Percentiles rank a stretch among this genome's conserved stretches.
These are phyloP conservation scores for Sebastes fasciatus DNA, from an alignment of 2,113 vertebrate species.

Conservation along the genomic window DNA sequence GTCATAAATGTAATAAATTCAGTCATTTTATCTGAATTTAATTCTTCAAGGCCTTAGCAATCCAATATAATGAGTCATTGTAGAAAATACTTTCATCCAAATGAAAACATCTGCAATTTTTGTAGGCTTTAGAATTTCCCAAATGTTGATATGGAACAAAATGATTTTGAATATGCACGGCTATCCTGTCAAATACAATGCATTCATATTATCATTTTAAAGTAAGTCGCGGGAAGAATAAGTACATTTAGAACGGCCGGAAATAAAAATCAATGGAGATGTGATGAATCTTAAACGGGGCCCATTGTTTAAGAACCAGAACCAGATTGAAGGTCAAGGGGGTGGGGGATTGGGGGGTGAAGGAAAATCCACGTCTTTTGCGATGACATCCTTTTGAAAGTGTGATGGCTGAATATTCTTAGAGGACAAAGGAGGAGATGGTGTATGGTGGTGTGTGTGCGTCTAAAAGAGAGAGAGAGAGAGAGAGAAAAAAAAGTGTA, in stretches of 20 bases:
- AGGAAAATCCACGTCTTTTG: conserved; percentile 69
- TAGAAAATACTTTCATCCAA: conserved; percentile 25
- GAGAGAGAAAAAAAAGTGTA: background rate
- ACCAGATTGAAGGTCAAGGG: conserved; percentile 75
- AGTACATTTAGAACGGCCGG: conserved; percentile 49
- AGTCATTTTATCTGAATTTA: conserved; percentile 31
- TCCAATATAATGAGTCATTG: conserved; percentile 29
- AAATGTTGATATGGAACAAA: conserved; percentile 5
- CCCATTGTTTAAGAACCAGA: conserved; percentile 70
- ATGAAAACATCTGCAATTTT: conserved; percentile 27
- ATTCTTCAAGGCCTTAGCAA: conserved; percentile 40
- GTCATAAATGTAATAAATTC: conserved; percentile 32
- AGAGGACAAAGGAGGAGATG: conserved; percentile 71
- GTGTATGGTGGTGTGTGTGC: conserved; percentile 9
- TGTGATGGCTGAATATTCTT: conserved; percentile 62
- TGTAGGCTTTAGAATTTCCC: background rate
- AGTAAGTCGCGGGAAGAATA: conserved; percentile 45
- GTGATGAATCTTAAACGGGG: conserved; percentile 73
- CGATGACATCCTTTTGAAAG: conserved; percentile 70
- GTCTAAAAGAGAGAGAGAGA: background rate
- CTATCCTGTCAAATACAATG: conserved; percentile 37
- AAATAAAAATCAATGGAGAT: conserved; percentile 70
- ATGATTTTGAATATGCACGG: conserved; percentile 40
- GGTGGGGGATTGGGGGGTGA: background rate
- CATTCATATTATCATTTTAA: conserved; percentile 49